phyloP scores from a whole-genome alignment of 2,888 invertebrate species.

The Linyphia triangularis region DNA sequence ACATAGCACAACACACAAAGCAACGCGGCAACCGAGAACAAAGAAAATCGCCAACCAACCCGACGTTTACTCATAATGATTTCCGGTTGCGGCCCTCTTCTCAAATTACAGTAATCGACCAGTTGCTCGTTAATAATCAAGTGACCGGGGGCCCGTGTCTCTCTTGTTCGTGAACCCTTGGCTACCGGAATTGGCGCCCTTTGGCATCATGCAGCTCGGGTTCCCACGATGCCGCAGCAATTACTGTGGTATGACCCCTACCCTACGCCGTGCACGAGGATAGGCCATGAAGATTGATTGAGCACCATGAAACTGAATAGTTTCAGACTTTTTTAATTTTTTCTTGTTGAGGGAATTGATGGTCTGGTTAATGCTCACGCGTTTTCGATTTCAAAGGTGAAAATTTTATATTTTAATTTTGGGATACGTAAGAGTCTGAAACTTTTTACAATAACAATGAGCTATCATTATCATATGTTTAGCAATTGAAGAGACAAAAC shows the following conservation, averaged over 20 bases:
- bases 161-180: constrained; percentile 33
- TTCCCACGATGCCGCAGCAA: constrained; percentile 20
- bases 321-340: not conserved
- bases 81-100: constrained; percentile 60
- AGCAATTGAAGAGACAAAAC: too few relatives aligned
- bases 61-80: constrained; percentile 52
- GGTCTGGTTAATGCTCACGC: not conserved
- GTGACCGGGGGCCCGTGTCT: constrained; percentile 47
- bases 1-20: too few relatives aligned
- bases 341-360: not conserved
- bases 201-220: constrained; percentile 4
- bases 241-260: constrained; percentile 47
- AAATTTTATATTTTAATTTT: too few relatives aligned
- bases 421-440: too few relatives aligned
- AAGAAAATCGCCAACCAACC: not conserved
- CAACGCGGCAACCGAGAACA: too few relatives aligned
- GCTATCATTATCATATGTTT: too few relatives aligned
- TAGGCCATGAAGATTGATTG: not conserved
- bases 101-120: constrained; percentile 62
- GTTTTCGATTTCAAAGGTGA: too few relatives aligned
- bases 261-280: constrained; percentile 50
- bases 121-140: constrained; percentile 50
- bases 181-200: constrained; percentile 59
- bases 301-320: not conserved
- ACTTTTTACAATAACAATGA: too few relatives aligned